Conservation (phyloP, 2,888 invertebrate species). For the Sarcophaga variegata region DNA sequence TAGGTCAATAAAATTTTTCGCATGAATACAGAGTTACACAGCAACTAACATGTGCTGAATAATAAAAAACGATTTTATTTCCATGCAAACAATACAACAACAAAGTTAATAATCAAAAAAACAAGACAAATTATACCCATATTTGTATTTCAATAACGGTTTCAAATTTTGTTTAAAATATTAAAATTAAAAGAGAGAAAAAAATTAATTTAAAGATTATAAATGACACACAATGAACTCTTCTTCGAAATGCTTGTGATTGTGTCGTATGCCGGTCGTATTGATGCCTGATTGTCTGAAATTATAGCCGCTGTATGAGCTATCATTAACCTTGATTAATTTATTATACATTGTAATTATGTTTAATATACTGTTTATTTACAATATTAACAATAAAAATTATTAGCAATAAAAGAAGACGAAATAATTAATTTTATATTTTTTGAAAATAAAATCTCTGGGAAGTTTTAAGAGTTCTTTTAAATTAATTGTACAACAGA, state of each 20-base stretch:
- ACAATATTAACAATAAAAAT: not conserved
- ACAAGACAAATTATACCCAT: not conserved
- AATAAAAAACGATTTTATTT: slow-evolving; percentile 12
- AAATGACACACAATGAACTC: not conserved
- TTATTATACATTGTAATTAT: not conserved
- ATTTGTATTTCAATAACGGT: slow-evolving; percentile 5
- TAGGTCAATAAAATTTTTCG: slow-evolving; percentile 28
- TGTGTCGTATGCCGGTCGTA: not conserved
- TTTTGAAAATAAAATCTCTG: not conserved
- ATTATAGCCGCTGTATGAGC: not conserved
- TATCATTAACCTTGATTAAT: not conserved
- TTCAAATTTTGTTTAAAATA: not conserved
- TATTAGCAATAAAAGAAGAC: not conserved
- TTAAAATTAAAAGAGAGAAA: not conserved
- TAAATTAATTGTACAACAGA: not conserved
- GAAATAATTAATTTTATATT: not conserved
- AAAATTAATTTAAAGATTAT: not conserved
- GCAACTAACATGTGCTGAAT: slow-evolving; percentile 28
- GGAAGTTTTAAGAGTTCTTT: not conserved
- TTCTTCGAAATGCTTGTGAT: not conserved
- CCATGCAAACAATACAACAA: not conserved
- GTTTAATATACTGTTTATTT: not conserved
- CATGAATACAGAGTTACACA: not conserved
- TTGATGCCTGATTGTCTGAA: not conserved
- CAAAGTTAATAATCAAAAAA: not conserved